Percentiles rank a stretch among this genome's conserved stretches.
Evolutionary conservation across 2,888 invertebrate species (phyloP).

Genomic region (Sarcophaga rosellei): DNA sequence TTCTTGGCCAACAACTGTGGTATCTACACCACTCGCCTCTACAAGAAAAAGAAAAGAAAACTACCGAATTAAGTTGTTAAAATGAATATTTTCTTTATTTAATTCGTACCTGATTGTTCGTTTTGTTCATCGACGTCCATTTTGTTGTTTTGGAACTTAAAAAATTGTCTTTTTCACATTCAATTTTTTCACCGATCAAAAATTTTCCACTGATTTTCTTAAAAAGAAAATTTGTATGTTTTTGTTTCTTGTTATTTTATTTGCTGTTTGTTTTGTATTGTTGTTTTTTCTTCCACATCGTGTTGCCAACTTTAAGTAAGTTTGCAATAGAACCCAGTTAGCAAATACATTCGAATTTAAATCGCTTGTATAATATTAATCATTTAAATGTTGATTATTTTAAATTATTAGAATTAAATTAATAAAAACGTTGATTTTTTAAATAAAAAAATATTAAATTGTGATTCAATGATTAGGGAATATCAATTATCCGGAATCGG

Average conservation of each 20-base stretch:
- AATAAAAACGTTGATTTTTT: no score
- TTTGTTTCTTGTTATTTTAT: conserved; percentile 30
- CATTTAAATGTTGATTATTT: no score
- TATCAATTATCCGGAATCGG: no score
- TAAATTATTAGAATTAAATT: no score
- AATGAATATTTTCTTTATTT: background rate
- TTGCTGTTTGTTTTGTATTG: conserved; percentile 10
- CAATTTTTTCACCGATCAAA: conserved; percentile 36
- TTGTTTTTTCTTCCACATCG: conserved; percentile 2
- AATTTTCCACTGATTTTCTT: conserved; percentile 22
- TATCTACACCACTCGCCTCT: conserved; percentile 13
- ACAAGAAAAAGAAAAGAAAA: background rate
- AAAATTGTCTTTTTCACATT: conserved; percentile 10
- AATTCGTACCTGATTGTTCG: conserved; percentile 40
- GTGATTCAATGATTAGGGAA: no score
- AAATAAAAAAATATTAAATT: no score
- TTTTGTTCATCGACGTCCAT: conserved; percentile 67
- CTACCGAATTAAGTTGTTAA: background rate
- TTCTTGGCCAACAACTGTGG: conserved; percentile 14
- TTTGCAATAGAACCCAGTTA: conserved; percentile 4
- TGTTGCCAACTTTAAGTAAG: conserved; percentile 17
- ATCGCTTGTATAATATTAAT: background rate
- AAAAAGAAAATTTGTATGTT: conserved; percentile 34
- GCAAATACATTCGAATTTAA: background rate
- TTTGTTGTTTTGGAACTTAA: background rate